Base-by-base conservation (phyloP, 2,113 vertebrate species). In the Phodopus roborovskii region DNA sequence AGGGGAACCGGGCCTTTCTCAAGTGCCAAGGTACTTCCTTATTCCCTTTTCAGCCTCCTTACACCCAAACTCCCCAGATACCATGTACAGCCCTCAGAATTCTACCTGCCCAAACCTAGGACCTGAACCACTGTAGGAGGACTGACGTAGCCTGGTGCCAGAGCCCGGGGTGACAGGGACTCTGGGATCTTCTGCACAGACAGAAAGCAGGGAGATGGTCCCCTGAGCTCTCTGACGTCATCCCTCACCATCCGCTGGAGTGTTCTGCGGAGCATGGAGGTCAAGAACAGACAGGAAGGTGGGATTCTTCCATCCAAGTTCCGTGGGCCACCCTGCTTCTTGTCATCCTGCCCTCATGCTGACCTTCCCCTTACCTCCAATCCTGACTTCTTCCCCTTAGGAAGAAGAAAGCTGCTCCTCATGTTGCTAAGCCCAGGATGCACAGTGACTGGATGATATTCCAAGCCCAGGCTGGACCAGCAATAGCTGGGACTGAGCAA, bases 211-310 rank as follows among this genome's bases (percentile, higher is more conserved):
- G 19, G 26, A 39, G 7, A 7, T 22, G 60, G 7, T 68, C 3
- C 16, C 91, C 24, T 5, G 12, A 17, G 53, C 20, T 50, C 42
- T 26, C 30, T 19, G 24, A 7, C 9, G 0, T 26, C 36, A 8
- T 36, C 45, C 7, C 42, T 20, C 30, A 0, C 42, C 16, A 7
- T 22, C 53, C 6, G 0, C 82, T 13, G 7, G 16, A n/a, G 64
- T 0, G 1, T 70, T 50, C 36, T 0, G 48, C 3, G 19, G 16
- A 70, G 19, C 19, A 0, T 19, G n/a, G 48, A 13, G 39, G 19
- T 48, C 36, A 48, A 15, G 70, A 85, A 58, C 5, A 7, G n/a
- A 88, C 36, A 62, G 36, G 50, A 39, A 6, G 4, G 60, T 7
- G 19, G 74, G 8, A 13, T 28, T 71, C 77, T 36, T 36, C 66